Base-by-base conservation (phyloP, 30 jellyfish, hydroid and myxozoan genomes). In the Pseudorhiza aurosa region DNA sequence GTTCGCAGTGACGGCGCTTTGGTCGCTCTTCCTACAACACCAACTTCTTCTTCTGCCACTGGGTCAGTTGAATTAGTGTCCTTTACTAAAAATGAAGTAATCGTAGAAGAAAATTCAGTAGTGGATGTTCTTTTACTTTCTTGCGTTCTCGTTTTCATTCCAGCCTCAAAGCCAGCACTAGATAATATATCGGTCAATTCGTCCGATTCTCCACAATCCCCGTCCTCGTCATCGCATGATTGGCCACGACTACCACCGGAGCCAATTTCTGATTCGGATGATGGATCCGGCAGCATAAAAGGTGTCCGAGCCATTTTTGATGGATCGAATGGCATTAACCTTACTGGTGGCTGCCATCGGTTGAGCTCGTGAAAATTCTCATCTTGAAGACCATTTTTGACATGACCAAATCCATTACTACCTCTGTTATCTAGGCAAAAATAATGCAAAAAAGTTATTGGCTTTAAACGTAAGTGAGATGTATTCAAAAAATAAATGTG, bases 261-360 rank as follows among this genome's bases (percentile, higher is more conserved):
- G 11, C 83, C 83, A 12, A 36, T 45, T 14, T 55, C 84, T 36
- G 80, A 68, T 55, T 50, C 82, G 7, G 50, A n/a, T 0, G 59
- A 45, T 4, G 46, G 40, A 30, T 27, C 71, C 47, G 0, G 56
- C 12, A 25, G 77, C 0, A 39, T 43, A n/a, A 8, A 22, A 46
- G 46, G 81, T 43, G 65, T 5, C 25, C 77, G 71, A 4, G 86
- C 28, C 14, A 80, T 17, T 0, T 65, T 76, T 31, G 40, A 46
- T 15, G 81, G 68, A 24, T 80, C 79, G n/a, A 80, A 80, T 19
- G 91, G 91, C 11, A 63, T 80, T 29, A 64, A 59, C 31, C 91
- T 76, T 19, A 80, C 84, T 2, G 91, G 91, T 7, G 91, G 91
- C 43, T 65, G 65, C 91, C 91, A 80, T 14, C 91, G 68, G 44